Evolutionary conservation across 2,888 invertebrate genomes (phyloP).

Genomic region (Ichneumon xanthorius): DNA sequence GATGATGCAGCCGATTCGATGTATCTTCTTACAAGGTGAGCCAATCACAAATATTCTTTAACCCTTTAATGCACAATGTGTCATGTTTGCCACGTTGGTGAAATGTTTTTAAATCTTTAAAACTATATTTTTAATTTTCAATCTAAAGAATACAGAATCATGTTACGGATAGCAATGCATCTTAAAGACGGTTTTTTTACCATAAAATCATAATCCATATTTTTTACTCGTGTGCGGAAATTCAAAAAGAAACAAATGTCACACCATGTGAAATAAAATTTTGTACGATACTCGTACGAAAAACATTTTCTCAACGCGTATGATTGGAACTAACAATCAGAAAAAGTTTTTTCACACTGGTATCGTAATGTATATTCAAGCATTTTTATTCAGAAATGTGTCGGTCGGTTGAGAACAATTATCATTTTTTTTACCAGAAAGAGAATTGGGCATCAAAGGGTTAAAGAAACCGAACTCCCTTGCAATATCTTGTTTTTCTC

Average conservation of each 20-base stretch:
- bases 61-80: background rate
- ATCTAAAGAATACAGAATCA: background rate
- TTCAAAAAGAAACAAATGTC: no score
- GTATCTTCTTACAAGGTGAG: background rate
- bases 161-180: background rate
- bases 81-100: background rate
- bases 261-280: no score
- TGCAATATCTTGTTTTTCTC: background rate
- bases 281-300: no score
- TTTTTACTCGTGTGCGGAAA: no score
- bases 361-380: no score
- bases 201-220: no score
- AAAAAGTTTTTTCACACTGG: no score
- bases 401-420: no score
- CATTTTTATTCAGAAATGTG: no score
- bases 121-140: background rate
- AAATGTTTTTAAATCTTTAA: background rate
- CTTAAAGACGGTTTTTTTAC: no score
- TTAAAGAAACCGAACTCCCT: background rate
- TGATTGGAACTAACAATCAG: no score
- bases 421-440: background rate
- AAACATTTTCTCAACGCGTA: no score
- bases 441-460: background rate
- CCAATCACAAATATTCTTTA: background rate
- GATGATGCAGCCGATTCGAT: background rate